phyloP scores from a whole-genome alignment of 2,797 vertebrate genomes.

The Chelon auratus region DNA sequence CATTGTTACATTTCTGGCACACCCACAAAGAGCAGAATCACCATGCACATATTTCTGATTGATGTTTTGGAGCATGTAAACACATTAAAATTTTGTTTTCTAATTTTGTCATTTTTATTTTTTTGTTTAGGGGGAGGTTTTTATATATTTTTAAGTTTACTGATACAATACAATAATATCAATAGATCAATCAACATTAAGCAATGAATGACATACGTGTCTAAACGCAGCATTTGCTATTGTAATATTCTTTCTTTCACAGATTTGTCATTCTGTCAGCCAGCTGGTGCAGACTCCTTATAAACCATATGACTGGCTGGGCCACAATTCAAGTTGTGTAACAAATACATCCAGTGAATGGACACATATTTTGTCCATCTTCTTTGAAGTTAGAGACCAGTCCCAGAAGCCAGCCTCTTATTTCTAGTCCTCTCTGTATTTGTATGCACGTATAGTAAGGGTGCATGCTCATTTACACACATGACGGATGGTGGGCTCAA shows the following conservation, averaged over 20 bases:
- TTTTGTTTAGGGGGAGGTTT: not conserved
- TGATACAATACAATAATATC: not conserved
- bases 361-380: constrained; percentile 35
- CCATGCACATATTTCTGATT: too few relatives aligned
- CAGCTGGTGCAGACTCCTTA: not conserved
- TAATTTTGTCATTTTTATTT: not conserved
- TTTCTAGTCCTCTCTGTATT: constrained; percentile 60
- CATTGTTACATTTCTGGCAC: too few relatives aligned
- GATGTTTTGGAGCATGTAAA: too few relatives aligned
- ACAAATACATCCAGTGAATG: not conserved
- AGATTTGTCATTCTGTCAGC: constrained; percentile 4
- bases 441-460: constrained; percentile 29
- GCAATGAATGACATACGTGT: too few relatives aligned
- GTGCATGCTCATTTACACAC: constrained; percentile 20
- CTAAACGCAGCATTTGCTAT: not conserved
- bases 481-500: not conserved
- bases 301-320: constrained; percentile 40
- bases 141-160: not conserved
- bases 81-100: not conserved
- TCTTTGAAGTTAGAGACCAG: constrained; percentile 43
- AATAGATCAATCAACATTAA: not conserved
- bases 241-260: constrained; percentile 2
- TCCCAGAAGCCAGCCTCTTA: constrained; percentile 11
- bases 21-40: too few relatives aligned
- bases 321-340: constrained; percentile 25